These are phyloP conservation scores for Callimorpha dominula DNA, from an alignment of 2,888 invertebrate species.

Conservation along the genomic window DNA sequence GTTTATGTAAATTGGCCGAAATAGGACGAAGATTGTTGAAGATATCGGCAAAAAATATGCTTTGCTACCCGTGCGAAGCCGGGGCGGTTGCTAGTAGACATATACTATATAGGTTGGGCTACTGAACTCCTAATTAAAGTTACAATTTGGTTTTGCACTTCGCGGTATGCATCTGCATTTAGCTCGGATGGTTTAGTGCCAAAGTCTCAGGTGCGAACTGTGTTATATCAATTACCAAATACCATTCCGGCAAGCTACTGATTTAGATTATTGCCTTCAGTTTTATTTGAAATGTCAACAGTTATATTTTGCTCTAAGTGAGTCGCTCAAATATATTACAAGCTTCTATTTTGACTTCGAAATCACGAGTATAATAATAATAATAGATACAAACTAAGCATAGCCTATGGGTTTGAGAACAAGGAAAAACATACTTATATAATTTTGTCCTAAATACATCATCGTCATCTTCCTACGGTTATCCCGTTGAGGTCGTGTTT, in stretches of 20 bases:
- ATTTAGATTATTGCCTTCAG: constrained; percentile 49
- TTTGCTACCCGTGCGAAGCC: too few relatives aligned
- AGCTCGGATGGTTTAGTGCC: constrained; percentile 63
- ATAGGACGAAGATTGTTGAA: too few relatives aligned
- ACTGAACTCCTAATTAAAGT: constrained; percentile 36
- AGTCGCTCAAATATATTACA: not conserved
- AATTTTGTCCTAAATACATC: too few relatives aligned
- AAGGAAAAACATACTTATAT: too few relatives aligned
- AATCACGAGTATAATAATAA: not conserved
- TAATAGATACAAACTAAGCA: too few relatives aligned
- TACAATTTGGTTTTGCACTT: constrained; percentile 26
- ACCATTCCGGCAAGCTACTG: constrained; percentile 64
- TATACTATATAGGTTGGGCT: constrained; percentile 20
- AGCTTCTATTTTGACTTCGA: not conserved
- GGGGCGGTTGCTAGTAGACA: not conserved
- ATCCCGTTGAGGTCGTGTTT: too few relatives aligned
- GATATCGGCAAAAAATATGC: too few relatives aligned
- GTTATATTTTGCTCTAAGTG: constrained; percentile 26
- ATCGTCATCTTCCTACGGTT: too few relatives aligned
- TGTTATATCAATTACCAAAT: constrained; percentile 66
- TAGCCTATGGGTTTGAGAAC: too few relatives aligned
- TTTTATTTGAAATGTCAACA: constrained; percentile 54
- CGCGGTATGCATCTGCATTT: constrained; percentile 57
- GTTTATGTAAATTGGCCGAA: too few relatives aligned
- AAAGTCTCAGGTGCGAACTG: constrained; percentile 74